Conservation (phyloP, 2,888 invertebrate genomes). For the Seladonia tumulorum region DNA sequence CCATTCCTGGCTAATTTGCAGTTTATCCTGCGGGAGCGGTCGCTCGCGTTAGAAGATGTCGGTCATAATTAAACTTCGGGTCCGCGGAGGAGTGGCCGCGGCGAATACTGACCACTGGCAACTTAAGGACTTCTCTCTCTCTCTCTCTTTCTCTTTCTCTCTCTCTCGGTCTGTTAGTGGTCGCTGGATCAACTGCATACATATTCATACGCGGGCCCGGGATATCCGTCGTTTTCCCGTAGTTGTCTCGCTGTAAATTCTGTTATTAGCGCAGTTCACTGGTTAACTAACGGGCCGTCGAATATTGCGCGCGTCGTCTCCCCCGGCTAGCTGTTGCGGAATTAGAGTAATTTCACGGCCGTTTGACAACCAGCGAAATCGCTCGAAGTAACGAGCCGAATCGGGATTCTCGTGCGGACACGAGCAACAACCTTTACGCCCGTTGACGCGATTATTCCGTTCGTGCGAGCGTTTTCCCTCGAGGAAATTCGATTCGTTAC, state of each 20-base stretch:
- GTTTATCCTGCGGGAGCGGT: conserved; percentile 1
- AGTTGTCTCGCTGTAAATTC: conserved; percentile 57
- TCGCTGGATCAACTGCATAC: conserved; percentile 4
- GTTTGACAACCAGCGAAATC: conserved; percentile 15
- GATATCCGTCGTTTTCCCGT: conserved; percentile 25
- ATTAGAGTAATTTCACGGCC: conserved; percentile 46
- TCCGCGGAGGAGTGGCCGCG: conserved; percentile 33
- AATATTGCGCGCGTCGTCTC: conserved; percentile 48
- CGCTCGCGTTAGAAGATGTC: conserved; percentile 21
- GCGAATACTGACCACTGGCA: conserved; percentile 28
- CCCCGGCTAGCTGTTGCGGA: conserved; percentile 26
- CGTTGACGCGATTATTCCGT: conserved; percentile 9
- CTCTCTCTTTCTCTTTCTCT: neutral
- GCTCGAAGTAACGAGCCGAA: neutral
- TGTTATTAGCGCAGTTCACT: conserved; percentile 63
- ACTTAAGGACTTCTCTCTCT: neutral
- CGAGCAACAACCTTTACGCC: conserved; percentile 4
- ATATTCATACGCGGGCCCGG: conserved; percentile 36
- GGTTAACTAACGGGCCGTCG: conserved; percentile 62
- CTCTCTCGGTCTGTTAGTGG: neutral
- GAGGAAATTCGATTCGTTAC: conserved; percentile 3
- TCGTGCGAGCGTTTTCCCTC: neutral
- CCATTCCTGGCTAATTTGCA: conserved; percentile 32
- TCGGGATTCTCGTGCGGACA: conserved; percentile 16
- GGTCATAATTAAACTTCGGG: conserved; percentile 39